These are phyloP conservation scores for Abrostola tripartita DNA, from an alignment of 2,888 invertebrate species.

Conservation along the genomic window DNA sequence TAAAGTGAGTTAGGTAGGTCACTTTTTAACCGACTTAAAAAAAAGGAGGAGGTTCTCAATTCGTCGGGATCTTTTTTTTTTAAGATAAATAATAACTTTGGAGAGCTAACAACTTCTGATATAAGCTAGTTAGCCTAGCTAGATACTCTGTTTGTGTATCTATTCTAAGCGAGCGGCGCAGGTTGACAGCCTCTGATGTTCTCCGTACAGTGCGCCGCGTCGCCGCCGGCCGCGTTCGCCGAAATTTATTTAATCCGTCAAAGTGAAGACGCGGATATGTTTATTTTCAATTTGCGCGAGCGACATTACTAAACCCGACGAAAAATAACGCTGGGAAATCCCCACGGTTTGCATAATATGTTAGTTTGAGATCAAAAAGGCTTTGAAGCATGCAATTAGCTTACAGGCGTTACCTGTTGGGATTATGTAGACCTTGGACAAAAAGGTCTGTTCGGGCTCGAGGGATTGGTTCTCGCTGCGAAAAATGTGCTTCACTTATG, in stretches of 20 bases:
- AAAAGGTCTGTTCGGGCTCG: constrained; percentile 17
- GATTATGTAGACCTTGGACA: constrained; percentile 14
- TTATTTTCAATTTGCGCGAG: constrained; percentile 69
- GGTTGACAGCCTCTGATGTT: not conserved
- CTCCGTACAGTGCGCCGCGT: not conserved
- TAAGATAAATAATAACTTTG: no score
- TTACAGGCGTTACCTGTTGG: constrained; percentile 21
- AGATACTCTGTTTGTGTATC: not conserved
- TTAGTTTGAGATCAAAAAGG: constrained; percentile 52
- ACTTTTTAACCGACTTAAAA: no score
- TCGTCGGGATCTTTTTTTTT: no score
- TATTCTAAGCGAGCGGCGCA: constrained; percentile 2
- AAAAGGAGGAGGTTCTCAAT: no score
- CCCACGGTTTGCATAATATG: constrained; percentile 45
- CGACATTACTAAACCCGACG: constrained; percentile 28
- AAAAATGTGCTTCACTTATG: not conserved
- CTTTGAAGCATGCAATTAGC: constrained; percentile 50
- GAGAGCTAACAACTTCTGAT: no score
- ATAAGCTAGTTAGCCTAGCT: no score
- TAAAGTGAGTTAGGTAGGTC: no score
- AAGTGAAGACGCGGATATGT: constrained; percentile 64
- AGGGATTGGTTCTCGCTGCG: constrained; percentile 1
- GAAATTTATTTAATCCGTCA: constrained; percentile 61
- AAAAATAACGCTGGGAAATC: constrained; percentile 37
- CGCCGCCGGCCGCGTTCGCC: constrained; percentile 7